Conservation (phyloP, 2,888 invertebrate species). For the Eupithecia abbreviata region DNA sequence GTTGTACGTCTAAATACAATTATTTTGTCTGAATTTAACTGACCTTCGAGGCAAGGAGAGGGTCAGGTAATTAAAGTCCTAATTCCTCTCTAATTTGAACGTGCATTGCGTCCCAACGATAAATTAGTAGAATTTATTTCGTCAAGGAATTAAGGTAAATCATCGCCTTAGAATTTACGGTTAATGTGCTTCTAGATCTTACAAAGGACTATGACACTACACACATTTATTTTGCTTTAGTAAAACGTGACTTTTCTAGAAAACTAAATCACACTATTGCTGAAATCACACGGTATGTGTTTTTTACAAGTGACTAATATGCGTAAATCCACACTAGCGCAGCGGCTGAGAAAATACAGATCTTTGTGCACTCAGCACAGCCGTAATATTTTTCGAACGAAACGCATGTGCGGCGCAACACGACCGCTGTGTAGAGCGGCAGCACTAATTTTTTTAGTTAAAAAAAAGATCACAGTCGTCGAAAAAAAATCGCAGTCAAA, state of each 20-base stretch:
- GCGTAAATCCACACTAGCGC: too few relatives aligned
- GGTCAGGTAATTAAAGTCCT: constrained; percentile 39
- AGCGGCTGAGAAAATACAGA: too few relatives aligned
- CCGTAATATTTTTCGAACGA: too few relatives aligned
- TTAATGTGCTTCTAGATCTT: not conserved
- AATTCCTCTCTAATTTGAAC: constrained; percentile 39
- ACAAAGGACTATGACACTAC: not conserved
- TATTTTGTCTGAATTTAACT: constrained; percentile 10
- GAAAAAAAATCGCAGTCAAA: too few relatives aligned
- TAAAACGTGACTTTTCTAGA: not conserved
- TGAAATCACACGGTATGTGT: too few relatives aligned
- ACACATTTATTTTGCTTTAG: not conserved
- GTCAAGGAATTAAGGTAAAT: constrained; percentile 15
- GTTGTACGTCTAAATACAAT: not conserved
- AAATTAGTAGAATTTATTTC: constrained; percentile 27
- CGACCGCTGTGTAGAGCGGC: too few relatives aligned
- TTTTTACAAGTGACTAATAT: too few relatives aligned
- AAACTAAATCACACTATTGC: not conserved
- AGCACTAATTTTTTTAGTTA: too few relatives aligned
- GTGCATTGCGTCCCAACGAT: constrained; percentile 33
- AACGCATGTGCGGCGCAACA: too few relatives aligned
- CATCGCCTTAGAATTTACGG: constrained; percentile 17
- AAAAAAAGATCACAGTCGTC: too few relatives aligned
- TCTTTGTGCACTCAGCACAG: too few relatives aligned
- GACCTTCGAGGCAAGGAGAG: constrained; percentile 21